Evolutionary conservation across 2,888 invertebrate genomes (phyloP).

Genomic region (Anoplius nigerrimus): DNA sequence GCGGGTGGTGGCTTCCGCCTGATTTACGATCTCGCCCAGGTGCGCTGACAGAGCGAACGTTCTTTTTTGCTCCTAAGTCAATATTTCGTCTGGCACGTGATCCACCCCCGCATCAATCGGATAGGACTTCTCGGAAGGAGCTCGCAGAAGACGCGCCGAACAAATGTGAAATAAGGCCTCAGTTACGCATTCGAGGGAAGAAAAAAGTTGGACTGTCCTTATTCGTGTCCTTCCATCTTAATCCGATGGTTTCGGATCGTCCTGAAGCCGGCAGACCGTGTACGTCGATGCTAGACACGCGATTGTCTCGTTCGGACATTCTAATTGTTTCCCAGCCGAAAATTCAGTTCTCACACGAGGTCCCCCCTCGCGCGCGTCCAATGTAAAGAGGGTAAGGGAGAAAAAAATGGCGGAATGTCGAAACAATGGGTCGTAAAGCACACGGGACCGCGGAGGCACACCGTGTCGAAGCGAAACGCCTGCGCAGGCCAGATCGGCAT

Average conservation of each 20-base stretch:
- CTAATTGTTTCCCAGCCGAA: constrained; percentile 20
- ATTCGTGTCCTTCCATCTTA: too few relatives aligned
- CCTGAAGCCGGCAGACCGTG: background rate
- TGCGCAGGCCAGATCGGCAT: constrained; percentile 32
- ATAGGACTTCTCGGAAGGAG: too few relatives aligned
- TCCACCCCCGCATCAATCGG: too few relatives aligned
- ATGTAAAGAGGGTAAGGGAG: background rate
- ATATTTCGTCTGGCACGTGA: too few relatives aligned
- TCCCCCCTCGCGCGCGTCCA: background rate
- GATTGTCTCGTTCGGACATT: constrained; percentile 1
- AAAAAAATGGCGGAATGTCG: constrained; percentile 32
- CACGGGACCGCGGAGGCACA: background rate
- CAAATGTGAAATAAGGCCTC: too few relatives aligned
- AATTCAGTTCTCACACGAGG: background rate
- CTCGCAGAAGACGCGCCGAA: too few relatives aligned
- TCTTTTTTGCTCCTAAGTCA: background rate
- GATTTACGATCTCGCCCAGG: constrained; percentile 33
- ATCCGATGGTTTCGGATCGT: background rate
- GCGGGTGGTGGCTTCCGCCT: constrained; percentile 27
- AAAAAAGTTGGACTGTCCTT: too few relatives aligned
- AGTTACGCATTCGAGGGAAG: too few relatives aligned
- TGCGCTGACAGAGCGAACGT: constrained; percentile 13
- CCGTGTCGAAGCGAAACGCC: too few relatives aligned
- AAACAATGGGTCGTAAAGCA: constrained; percentile 28
- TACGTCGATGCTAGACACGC: too few relatives aligned